Percentiles rank a stretch among this genome's conserved stretches.
These are phyloP conservation scores for Petrocephalus microphthalmus DNA, from an alignment of 2,113 vertebrate species.

Conservation along the genomic window DNA sequence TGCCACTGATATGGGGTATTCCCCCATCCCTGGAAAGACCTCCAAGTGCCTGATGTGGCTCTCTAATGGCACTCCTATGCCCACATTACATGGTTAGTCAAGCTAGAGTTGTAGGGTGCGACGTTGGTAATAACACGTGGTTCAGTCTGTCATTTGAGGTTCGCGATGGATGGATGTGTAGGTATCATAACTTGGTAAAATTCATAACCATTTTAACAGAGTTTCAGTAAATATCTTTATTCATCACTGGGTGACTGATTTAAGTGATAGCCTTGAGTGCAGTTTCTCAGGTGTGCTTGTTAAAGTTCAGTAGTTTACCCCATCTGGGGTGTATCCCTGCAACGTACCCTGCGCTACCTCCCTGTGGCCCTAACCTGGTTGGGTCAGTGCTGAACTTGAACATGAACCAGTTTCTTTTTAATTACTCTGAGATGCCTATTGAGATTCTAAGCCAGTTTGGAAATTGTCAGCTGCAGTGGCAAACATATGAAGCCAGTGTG, in stretches of 20 bases:
- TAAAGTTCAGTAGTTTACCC: neutral
- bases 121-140: neutral
- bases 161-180: neutral
- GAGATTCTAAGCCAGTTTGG: conserved; percentile 10
- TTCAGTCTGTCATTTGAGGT: neutral
- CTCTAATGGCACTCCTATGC: too few relatives aligned
- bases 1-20: neutral
- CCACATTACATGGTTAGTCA: neutral
- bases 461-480: neutral
- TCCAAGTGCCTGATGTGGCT: neutral
- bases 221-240: neutral
- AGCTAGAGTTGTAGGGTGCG: neutral
- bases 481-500: neutral
- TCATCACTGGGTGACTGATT: neutral
- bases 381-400: neutral
- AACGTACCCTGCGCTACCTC: neutral
- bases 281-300: neutral
- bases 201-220: neutral
- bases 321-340: neutral
- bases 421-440: conserved; percentile 8
- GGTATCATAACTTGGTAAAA: neutral
- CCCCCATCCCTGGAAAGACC: neutral
- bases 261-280: neutral
- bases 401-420: conserved; percentile 19
- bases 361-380: neutral